These are phyloP conservation scores for Fragum fragum DNA, from an alignment of 2,888 invertebrate species.

Conservation along the genomic window DNA sequence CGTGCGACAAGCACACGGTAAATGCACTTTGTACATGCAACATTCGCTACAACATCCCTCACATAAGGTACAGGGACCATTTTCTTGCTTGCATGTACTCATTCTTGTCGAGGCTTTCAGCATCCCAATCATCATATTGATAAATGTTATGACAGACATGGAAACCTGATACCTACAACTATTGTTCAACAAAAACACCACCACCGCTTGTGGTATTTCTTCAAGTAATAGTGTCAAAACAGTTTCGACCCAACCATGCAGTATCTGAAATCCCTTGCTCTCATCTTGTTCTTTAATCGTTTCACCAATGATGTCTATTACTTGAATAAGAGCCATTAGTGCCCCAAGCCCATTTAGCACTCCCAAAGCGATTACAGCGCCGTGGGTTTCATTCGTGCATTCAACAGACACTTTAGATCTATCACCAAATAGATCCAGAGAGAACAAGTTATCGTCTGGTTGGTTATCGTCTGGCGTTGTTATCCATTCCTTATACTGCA, in stretches of 20 bases:
- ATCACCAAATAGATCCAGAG: neutral
- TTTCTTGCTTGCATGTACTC: neutral
- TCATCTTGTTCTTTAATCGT: neutral
- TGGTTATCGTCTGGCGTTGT: neutral
- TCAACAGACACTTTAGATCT: neutral
- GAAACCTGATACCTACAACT: neutral
- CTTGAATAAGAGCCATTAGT: conserved; percentile 1
- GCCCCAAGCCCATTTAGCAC: neutral
- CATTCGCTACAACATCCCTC: neutral
- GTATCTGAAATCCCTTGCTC: neutral
- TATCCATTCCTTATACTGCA: conserved; percentile 1
- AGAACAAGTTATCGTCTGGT: neutral
- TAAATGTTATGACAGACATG: neutral
- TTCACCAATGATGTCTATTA: neutral
- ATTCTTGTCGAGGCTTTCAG: neutral
- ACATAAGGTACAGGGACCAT: neutral
- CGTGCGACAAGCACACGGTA: neutral
- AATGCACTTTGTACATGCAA: neutral
- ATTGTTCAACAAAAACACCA: neutral
- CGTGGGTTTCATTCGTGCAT: neutral
- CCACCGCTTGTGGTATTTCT: conserved; percentile 12
- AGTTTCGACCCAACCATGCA: neutral
- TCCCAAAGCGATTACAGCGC: neutral
- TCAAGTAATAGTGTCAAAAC: neutral
- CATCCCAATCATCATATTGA: neutral